phyloP scores from a whole-genome alignment of 1,140 invertebrate species.

The Hermetia illucens region DNA sequence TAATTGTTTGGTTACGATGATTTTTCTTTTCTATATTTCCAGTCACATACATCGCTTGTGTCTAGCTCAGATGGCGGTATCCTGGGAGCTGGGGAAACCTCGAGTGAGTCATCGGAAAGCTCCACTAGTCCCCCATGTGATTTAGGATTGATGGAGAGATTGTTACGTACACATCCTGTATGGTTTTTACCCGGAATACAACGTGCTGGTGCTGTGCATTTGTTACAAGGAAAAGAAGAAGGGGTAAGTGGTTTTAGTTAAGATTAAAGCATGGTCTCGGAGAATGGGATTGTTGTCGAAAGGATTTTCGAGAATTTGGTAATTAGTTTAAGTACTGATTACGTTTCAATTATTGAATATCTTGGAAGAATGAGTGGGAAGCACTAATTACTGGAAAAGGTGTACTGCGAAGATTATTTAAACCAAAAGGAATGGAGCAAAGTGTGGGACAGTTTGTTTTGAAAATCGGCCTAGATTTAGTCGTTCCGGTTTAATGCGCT shows the following conservation, averaged over 20 bases:
- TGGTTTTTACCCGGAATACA: constrained; percentile 93
- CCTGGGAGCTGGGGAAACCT: constrained; percentile 29
- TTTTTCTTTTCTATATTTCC: constrained; percentile 9
- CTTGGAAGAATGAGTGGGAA: too few species aligned
- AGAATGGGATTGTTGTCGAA: constrained; percentile 20
- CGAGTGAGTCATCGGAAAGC: constrained; percentile 26
- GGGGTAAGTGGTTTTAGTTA: constrained; percentile 49
- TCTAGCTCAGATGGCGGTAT: constrained; percentile 30
- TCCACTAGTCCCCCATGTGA: constrained; percentile 46
- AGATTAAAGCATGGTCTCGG: constrained; percentile 12
- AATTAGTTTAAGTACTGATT: too few species aligned
- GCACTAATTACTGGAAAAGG: too few species aligned
- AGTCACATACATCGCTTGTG: constrained; percentile 29
- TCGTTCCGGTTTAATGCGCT: too few species aligned
- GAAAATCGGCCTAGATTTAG: too few species aligned
- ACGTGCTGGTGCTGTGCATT: constrained; percentile 77
- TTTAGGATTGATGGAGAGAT: constrained; percentile 69
- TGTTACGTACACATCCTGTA: constrained; percentile 82
- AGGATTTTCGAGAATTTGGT: too few species aligned
- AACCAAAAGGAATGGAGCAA: too few species aligned
- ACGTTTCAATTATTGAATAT: too few species aligned
- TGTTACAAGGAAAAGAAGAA: constrained; percentile 83
- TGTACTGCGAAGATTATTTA: too few species aligned
- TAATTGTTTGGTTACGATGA: too few species aligned
- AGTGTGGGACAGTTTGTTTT: too few species aligned